Base-by-base conservation (phyloP, 2,113 vertebrate genomes). In the Meriones unguiculatus region DNA sequence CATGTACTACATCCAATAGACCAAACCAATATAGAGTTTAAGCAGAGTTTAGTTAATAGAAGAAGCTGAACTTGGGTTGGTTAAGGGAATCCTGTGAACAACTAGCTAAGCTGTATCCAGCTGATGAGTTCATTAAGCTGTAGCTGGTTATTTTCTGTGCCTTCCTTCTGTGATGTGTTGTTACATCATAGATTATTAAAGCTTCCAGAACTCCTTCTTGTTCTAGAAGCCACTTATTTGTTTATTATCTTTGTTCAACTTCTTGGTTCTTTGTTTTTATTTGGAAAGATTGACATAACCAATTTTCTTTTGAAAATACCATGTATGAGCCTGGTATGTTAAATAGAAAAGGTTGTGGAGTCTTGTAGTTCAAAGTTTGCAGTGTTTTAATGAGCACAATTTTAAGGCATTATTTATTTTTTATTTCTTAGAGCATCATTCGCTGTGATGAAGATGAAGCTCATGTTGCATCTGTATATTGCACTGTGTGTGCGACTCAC, bases 401-500 rank as follows among this genome's bases (percentile, higher is more conserved):
- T 73, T 95, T 97, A 95, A 97, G 30, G 30, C 9, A 84, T 91
- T 32, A 57, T 3, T 57, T 28, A 67, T 93, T 70, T 93, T 57
- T 95, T 95, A 62, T 97, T 97, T 35, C 20, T 75, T 88, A 99
- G 99, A 99, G 99, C 95, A 98, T 99, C 59, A 99, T 99, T 90
- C 99, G 99, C 80, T 99, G 99, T 0, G 99, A 99, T 93, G 99
- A 99, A 98, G 99, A 99, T 72, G 99, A 99, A 98, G 99, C 99
- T 97, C 99, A 99, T 18, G 98, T 99, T 28, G 99, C 99, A 52
- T 99, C 99, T 25, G 98, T 99, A 72, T 99, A 99, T 98, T 99
- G 99, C 98, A 99, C 99, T 2, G 99, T 99, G 90, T 99, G 99
- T 77, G 99, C 99, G 96, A 99, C 99, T 97, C 99, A 99, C 96